Conservation (phyloP, 2,888 invertebrate genomes). For the Chrysomela aeneicollis region DNA sequence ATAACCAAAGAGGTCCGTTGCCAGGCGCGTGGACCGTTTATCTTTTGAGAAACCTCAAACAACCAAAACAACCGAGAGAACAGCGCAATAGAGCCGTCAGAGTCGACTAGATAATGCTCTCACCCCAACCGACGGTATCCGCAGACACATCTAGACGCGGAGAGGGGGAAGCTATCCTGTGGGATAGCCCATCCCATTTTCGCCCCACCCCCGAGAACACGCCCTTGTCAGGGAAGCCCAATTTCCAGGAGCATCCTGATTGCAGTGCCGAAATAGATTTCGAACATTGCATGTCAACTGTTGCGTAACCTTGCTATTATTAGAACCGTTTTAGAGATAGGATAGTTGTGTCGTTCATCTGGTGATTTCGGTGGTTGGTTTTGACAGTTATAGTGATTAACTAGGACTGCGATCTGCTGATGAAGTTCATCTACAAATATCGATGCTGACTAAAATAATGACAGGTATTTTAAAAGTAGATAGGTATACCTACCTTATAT, state of each 20-base stretch:
- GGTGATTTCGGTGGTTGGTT: slow-evolving; percentile 12
- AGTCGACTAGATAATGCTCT: slow-evolving; percentile 45
- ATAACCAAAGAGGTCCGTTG: slow-evolving; percentile 8
- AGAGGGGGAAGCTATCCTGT: slow-evolving; percentile 62
- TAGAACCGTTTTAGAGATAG: slow-evolving; percentile 7
- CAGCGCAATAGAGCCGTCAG: slow-evolving; percentile 42
- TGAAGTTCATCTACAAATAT: too few species aligned
- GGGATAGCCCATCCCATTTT: slow-evolving; percentile 70
- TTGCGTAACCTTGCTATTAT: slow-evolving; percentile 33
- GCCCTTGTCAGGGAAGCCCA: slow-evolving; percentile 59
- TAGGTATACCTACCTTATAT: too few species aligned
- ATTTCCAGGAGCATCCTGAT: slow-evolving; percentile 53
- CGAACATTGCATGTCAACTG: slow-evolving; percentile 39
- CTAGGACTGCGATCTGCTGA: neutral
- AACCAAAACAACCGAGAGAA: slow-evolving; percentile 33
- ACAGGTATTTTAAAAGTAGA: slow-evolving; percentile 26
- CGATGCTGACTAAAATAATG: slow-evolving; percentile 34
- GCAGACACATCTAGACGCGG: slow-evolving; percentile 40
- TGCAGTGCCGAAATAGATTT: slow-evolving; percentile 44
- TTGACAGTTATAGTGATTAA: slow-evolving; percentile 8
- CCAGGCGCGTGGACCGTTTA: slow-evolving; percentile 15
- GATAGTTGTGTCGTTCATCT: slow-evolving; percentile 1
- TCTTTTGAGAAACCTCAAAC: slow-evolving; percentile 23
- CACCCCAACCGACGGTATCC: slow-evolving; percentile 36
- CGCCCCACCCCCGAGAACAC: slow-evolving; percentile 64